Evolutionary conservation across 2,797 vertebrate species (phyloP).

Genomic region (Catostomus latipinnis): DNA sequence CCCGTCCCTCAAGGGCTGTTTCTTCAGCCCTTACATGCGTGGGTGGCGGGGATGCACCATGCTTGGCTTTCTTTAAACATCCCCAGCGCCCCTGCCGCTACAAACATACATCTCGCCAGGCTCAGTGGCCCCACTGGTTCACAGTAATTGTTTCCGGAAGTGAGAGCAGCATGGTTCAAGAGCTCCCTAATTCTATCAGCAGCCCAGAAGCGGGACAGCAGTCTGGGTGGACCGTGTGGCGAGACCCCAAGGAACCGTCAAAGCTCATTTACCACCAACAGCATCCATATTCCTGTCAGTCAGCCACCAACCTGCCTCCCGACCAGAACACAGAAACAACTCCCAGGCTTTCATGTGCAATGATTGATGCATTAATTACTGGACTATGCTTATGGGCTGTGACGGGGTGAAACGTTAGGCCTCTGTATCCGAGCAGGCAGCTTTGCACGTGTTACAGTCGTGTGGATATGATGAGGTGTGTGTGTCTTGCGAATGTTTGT

Average conservation of each 20-base stretch:
- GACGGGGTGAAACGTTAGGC: conserved; percentile 57
- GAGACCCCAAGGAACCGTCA: conserved; percentile 70
- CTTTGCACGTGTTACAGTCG: conserved; percentile 51
- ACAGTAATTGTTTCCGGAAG: conserved; percentile 80
- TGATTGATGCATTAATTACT: conserved; percentile 72
- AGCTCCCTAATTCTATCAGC: conserved; percentile 77
- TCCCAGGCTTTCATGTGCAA: conserved; percentile 65
- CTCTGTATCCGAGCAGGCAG: conserved; percentile 51
- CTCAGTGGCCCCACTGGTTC: conserved; percentile 69
- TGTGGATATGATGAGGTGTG: conserved; percentile 35
- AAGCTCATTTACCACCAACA: conserved; percentile 70
- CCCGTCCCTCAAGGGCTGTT: conserved; percentile 53
- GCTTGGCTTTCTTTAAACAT: conserved; percentile 68
- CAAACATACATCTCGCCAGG: conserved; percentile 46
- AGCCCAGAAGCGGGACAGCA: conserved; percentile 54
- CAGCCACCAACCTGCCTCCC: conserved; percentile 59
- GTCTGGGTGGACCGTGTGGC: conserved; percentile 57
- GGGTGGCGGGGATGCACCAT: conserved; percentile 68
- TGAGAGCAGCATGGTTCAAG: conserved; percentile 76
- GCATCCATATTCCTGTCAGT: conserved; percentile 71
- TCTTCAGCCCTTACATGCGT: conserved; percentile 59
- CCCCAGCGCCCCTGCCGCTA: conserved; percentile 48
- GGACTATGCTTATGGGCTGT: conserved; percentile 64
- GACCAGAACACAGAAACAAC: conserved; percentile 59
- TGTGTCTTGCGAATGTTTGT: conserved; percentile 25